Conservation (phyloP, 1,140 invertebrate genomes). For the Drosophila sp. region DNA sequence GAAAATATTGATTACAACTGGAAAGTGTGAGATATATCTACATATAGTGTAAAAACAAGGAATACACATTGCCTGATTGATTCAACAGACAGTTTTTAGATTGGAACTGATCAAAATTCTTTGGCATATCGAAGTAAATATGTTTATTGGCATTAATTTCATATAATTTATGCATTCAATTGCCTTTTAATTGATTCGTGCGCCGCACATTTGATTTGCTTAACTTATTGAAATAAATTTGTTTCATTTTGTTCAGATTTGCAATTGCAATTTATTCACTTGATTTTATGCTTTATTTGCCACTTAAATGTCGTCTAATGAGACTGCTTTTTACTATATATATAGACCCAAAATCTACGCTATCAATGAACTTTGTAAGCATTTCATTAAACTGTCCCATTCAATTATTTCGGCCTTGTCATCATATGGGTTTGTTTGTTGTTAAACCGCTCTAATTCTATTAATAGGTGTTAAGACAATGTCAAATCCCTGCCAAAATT, state of each 20-base stretch:
- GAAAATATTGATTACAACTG: slow-evolving; percentile 26
- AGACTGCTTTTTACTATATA: slow-evolving; percentile 69
- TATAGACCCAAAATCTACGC: slow-evolving; percentile 3
- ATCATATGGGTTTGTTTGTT: slow-evolving; percentile 26
- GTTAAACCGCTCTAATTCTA: slow-evolving; percentile 47
- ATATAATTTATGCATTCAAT: slow-evolving; percentile 42
- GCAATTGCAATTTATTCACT: slow-evolving; percentile 40
- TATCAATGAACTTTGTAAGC: too few relatives aligned
- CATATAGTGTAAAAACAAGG: slow-evolving; percentile 31
- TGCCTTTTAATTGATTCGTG: slow-evolving; percentile 69
- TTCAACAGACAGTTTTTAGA: slow-evolving; percentile 41
- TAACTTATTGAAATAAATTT: slow-evolving; percentile 61
- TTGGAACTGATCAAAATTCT: slow-evolving; percentile 21
- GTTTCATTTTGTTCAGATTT: not conserved
- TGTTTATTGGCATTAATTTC: slow-evolving; percentile 41
- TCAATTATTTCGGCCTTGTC: slow-evolving; percentile 19
- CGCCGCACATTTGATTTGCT: slow-evolving; percentile 52
- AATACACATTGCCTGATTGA: slow-evolving; percentile 58
- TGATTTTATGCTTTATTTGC: slow-evolving; percentile 39
- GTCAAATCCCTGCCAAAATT: slow-evolving; percentile 60
- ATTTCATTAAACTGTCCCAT: slow-evolving; percentile 36
- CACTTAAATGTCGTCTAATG: slow-evolving; percentile 49
- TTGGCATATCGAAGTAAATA: not conserved
- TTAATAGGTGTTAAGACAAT: slow-evolving; percentile 68
- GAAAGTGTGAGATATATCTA: slow-evolving; percentile 1